These are phyloP conservation scores for Drosophila mayri DNA, from an alignment of 1,140 invertebrate genomes.

Conservation along the genomic window DNA sequence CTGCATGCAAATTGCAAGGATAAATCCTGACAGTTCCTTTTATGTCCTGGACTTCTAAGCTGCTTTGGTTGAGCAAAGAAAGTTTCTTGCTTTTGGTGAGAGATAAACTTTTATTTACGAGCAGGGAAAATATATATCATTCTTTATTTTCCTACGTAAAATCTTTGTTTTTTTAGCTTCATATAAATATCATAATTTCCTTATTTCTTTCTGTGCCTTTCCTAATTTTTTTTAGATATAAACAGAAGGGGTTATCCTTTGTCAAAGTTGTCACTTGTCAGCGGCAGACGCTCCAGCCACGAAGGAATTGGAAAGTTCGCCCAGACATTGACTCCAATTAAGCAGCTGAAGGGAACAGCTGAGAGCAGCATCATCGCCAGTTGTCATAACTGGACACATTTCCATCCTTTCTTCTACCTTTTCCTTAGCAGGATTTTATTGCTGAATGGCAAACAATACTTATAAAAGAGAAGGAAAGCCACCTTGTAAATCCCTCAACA, in stretches of 20 bases:
- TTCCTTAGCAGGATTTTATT: constrained; percentile 20
- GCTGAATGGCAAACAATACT: constrained; percentile 30
- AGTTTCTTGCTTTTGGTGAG: not conserved
- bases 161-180: not conserved
- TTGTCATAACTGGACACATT: constrained; percentile 32
- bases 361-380: constrained; percentile 2
- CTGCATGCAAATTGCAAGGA: constrained; percentile 51
- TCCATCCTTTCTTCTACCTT: constrained; percentile 3
- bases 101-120: not conserved
- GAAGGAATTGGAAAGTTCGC: constrained; percentile 32
- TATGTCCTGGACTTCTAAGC: not conserved
- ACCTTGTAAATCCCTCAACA: constrained; percentile 56
- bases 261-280: constrained; percentile 58
- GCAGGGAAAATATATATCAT: not conserved
- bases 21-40: not conserved
- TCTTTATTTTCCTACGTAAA: not conserved
- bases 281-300: constrained; percentile 18
- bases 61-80: not conserved
- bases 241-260: constrained; percentile 7
- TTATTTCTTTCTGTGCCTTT: not conserved
- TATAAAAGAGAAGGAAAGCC: not conserved
- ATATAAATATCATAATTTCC: too few relatives aligned
- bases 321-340: constrained; percentile 53
- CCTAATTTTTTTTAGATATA: not conserved
- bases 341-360: constrained; percentile 11